These are phyloP conservation scores for Mythimna impura DNA, from an alignment of 2,888 invertebrate species.

Conservation along the genomic window DNA sequence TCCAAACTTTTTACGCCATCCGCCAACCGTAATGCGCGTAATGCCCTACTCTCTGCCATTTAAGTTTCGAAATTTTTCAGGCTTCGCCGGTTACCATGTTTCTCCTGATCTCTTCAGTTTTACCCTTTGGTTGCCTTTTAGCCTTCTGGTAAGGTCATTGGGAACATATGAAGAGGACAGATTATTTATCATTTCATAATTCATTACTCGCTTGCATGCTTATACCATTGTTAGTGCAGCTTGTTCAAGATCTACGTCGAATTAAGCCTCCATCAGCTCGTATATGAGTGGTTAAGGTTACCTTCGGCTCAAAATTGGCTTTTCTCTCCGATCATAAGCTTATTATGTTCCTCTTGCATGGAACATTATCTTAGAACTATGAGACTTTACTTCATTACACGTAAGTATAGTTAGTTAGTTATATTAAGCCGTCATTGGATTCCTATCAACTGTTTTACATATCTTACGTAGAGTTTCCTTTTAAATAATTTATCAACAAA, in stretches of 20 bases:
- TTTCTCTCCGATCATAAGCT: slow-evolving; percentile 18
- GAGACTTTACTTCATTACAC: slow-evolving; percentile 1
- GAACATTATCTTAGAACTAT: background rate
- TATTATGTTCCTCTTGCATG: slow-evolving; percentile 22
- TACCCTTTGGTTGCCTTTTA: background rate
- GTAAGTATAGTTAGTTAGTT: slow-evolving; percentile 8
- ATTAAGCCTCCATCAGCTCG: slow-evolving; percentile 6
- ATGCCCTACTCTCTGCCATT: background rate
- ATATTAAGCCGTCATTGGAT: slow-evolving; percentile 4
- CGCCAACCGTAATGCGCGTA: too few relatives aligned
- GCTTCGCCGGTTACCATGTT: background rate
- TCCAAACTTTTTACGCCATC: background rate
- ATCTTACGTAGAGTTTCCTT: background rate
- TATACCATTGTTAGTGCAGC: too few relatives aligned
- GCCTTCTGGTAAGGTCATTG: background rate
- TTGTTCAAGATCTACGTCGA: background rate
- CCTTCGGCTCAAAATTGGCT: slow-evolving; percentile 16
- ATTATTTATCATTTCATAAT: background rate
- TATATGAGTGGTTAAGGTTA: background rate
- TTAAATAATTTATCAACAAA: background rate
- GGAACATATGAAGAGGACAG: background rate
- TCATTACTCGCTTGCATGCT: too few relatives aligned
- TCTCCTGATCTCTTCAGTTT: background rate
- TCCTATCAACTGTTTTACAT: background rate
- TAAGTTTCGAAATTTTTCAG: background rate